Percentiles rank a stretch among this genome's conserved stretches.
Conservation (phyloP, 1,140 invertebrate genomes). For the Protaetia brevitarsis region DNA sequence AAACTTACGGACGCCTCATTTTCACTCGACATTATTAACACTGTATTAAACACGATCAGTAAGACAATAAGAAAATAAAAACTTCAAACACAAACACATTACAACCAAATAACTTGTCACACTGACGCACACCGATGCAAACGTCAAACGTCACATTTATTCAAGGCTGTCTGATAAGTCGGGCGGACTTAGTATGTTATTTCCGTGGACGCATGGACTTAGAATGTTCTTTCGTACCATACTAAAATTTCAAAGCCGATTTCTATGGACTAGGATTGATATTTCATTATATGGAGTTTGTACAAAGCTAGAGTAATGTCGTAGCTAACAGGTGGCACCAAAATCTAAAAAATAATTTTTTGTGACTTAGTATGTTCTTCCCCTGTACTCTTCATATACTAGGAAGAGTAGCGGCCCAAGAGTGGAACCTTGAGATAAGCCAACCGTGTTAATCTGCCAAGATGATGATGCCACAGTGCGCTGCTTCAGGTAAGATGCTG, state of each 20-base stretch:
- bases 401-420: too few species aligned
- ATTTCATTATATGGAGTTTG: neutral
- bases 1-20: neutral
- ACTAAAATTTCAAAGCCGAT: too few species aligned
- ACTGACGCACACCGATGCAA: neutral
- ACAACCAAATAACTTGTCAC: neutral
- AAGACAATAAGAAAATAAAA: neutral
- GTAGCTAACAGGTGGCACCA: neutral
- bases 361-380: neutral
- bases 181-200: neutral
- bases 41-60: neutral
- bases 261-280: too few species aligned
- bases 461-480: too few species aligned
- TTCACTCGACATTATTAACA: neutral
- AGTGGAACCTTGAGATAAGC: too few species aligned
- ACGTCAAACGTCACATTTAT: neutral
- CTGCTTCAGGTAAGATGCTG: too few species aligned
- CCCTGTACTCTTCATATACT: too few species aligned
- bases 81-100: neutral
- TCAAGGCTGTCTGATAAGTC: neutral
- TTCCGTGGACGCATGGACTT: neutral
- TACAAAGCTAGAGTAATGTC: neutral
- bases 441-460: too few species aligned
- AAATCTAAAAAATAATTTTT: neutral
- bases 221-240: too few species aligned